phyloP scores from a whole-genome alignment of 2,888 invertebrate species.

The Drosophila phalerata region DNA sequence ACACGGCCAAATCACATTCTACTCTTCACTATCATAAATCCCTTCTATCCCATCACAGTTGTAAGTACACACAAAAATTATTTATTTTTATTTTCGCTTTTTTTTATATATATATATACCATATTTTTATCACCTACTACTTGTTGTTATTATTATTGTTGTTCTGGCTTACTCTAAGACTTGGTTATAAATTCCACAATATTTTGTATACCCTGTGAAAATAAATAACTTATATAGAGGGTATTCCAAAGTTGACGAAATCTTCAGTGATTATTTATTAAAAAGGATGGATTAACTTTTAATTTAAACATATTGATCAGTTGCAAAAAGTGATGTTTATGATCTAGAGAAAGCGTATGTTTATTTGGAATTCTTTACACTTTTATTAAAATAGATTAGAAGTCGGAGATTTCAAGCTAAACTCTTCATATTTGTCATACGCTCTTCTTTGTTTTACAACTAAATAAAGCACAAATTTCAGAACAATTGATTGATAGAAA shows the following conservation, averaged over 20 bases:
- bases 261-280: not conserved
- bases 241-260: not conserved
- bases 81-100: conserved; percentile 19
- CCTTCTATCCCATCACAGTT: conserved; percentile 99
- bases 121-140: conserved; percentile 14
- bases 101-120: not conserved
- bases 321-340: too few relatives aligned
- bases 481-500: not conserved
- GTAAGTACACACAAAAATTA: conserved; percentile 89
- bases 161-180: conserved; percentile 21
- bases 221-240: not conserved
- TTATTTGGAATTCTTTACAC: not conserved
- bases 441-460: not conserved
- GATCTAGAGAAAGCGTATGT: too few relatives aligned
- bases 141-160: conserved; percentile 25
- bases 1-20: conserved; percentile 98
- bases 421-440: not conserved
- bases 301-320: not conserved
- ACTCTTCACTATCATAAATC: conserved; percentile 98
- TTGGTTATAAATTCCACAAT: conserved; percentile 28
- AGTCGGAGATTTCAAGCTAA: not conserved
- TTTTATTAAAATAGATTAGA: not conserved
- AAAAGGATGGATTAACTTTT: not conserved
- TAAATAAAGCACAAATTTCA: not conserved
- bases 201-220: conserved; percentile 32